Evolutionary conservation across 1,140 invertebrate genomes (phyloP).

Genomic region (Achroia grisella): DNA sequence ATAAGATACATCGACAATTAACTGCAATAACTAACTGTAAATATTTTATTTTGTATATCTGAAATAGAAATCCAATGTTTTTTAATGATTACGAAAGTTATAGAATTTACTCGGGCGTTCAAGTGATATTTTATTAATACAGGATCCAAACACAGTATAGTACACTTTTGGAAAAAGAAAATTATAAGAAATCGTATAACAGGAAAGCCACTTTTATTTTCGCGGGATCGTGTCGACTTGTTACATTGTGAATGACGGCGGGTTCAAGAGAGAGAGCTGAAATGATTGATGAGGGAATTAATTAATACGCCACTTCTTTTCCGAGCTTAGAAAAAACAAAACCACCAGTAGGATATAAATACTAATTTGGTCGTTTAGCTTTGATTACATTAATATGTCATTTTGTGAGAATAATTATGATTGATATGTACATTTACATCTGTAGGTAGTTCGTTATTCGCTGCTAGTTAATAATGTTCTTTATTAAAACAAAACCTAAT

Average conservation of each 20-base stretch:
- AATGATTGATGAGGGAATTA: constrained; percentile 67
- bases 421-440: no score
- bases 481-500: no score
- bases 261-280: constrained; percentile 40
- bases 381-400: background rate
- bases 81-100: no score
- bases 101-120: constrained; percentile 12
- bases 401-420: no score
- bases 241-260: constrained; percentile 58
- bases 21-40: no score
- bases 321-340: constrained; percentile 35
- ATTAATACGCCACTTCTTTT: constrained; percentile 64
- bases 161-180: background rate
- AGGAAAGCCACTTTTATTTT: constrained; percentile 40
- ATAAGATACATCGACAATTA: no score
- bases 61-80: no score
- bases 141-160: background rate
- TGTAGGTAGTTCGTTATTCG: no score
- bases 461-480: no score
- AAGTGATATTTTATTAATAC: constrained; percentile 7
- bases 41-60: no score
- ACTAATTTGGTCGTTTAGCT: constrained; percentile 2
- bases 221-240: constrained; percentile 28
- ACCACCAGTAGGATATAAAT: constrained; percentile 7
- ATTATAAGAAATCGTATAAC: constrained; percentile 4